Base-by-base conservation (phyloP, 2,888 invertebrate species). In the Criorhina ranunculi region DNA sequence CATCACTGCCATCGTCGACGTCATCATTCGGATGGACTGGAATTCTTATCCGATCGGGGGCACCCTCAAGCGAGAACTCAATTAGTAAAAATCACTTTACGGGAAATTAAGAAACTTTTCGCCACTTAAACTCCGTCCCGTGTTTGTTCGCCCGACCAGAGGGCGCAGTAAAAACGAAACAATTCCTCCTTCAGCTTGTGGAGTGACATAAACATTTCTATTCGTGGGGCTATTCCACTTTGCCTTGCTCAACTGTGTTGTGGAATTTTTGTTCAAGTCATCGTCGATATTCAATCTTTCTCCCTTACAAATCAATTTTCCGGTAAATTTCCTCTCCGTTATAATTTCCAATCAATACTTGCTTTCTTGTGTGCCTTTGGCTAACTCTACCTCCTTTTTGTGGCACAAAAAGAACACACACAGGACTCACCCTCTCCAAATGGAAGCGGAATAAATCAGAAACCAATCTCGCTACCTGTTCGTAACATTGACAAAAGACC, bases 341-440 rank as follows among this genome's bases (percentile, higher is more conserved):
- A 90, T 90, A 89, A 90, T 90, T 89, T 88, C 88, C 90, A 89
- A 90, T 90, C 90, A 90, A 90, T 90, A 90, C 89, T 89, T 88
- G 90, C 76, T 66, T 77, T 62, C 70, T 77, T 70, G 59, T 49
- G 31, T 33, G 55, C 70, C 53, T 62, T 53, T 60, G 59, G 83
- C 53, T 73, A 82, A 86, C 79, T 80, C 82, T 64, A 31, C 17
- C 37, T 49, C 8, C 42, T 64, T 60, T 49, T 51, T 35, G 55
- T 62, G 60, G 59, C 72, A 67, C 75, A 44, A 72, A 55, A 75
- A 51, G 7, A 5, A 7, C 37, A 55, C 24, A 42, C 17, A 33
- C 33, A 49, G 19, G 37, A 37, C 24, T 8, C 37, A 33, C 60
- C 44, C 53, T n/a, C 57, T 31, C 70, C 33, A 42, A 12, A 44